A percentile compares a stretch with the other conserved stretches of the same genome.
Conservation (phyloP, 1,140 invertebrate genomes). For the Drosophila nikananu region DNA sequence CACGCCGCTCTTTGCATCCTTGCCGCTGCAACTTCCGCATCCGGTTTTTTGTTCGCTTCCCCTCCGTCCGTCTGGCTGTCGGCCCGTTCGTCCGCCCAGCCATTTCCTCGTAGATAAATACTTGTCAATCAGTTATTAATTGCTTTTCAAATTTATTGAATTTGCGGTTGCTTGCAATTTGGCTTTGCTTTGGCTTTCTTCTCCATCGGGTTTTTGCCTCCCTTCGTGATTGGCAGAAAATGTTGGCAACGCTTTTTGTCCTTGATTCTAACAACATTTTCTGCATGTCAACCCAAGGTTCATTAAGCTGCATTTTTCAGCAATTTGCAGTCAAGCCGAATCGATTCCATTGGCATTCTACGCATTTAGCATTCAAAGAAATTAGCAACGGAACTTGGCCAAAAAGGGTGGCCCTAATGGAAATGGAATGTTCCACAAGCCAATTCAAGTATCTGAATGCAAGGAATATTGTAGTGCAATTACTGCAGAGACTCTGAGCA, state of each 20-base stretch:
- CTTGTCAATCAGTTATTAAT: slow-evolving; percentile 84
- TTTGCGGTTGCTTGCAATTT: slow-evolving; percentile 65
- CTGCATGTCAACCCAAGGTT: slow-evolving; percentile 36
- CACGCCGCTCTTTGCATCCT: slow-evolving; percentile 40
- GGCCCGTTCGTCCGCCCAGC: slow-evolving; percentile 5
- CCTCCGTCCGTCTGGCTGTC: slow-evolving; percentile 6
- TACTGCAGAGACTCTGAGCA: slow-evolving; percentile 1
- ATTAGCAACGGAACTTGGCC: slow-evolving; percentile 27
- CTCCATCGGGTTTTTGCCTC: slow-evolving; percentile 15
- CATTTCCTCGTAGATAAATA: slow-evolving; percentile 75
- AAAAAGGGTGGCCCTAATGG: slow-evolving; percentile 28
- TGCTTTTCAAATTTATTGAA: slow-evolving; percentile 84
- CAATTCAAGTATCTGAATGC: slow-evolving; percentile 33
- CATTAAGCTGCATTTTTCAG: slow-evolving; percentile 60
- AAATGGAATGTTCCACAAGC: slow-evolving; percentile 19
- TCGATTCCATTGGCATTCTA: slow-evolving; percentile 33
- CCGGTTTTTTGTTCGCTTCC: slow-evolving; percentile 44
- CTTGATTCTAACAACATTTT: slow-evolving; percentile 1
- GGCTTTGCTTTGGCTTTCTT: slow-evolving; percentile 39
- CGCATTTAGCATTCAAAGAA: slow-evolving; percentile 22
- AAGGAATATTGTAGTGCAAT: slow-evolving; percentile 25
- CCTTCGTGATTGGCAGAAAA: slow-evolving; percentile 55
- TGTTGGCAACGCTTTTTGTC: slow-evolving; percentile 25
- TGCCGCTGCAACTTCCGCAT: slow-evolving; percentile 25
- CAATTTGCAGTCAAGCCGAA: slow-evolving; percentile 42